Evolutionary conservation across 2,888 invertebrate species (phyloP).

Genomic region (Catocala fraxini): DNA sequence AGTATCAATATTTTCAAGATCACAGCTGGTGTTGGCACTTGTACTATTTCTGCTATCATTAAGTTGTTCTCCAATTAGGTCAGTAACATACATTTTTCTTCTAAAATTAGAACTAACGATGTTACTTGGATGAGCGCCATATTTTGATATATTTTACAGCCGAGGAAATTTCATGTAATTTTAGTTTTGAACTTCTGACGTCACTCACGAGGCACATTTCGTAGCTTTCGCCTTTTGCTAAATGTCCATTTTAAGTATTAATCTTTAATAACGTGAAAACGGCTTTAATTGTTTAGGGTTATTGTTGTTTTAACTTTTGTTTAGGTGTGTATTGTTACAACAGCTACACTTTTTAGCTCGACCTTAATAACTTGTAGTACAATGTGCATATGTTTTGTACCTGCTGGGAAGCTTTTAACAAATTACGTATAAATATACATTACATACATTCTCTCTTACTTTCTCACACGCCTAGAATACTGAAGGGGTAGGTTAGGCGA

Average conservation of each 20-base stretch:
- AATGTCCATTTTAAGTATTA: neutral
- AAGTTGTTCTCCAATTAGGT: constrained; percentile 10
- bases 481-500: no score
- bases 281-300: no score
- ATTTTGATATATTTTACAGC: constrained; percentile 28
- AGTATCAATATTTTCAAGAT: neutral
- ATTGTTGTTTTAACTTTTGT: no score
- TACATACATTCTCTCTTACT: no score
- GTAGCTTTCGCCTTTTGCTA: neutral
- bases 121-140: constrained; percentile 31
- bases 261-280: no score
- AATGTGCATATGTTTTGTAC: no score
- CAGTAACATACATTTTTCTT: constrained; percentile 22
- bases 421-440: no score
- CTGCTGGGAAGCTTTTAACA: no score
- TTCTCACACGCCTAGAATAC: no score
- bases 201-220: constrained; percentile 21
- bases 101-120: constrained; percentile 26
- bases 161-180: constrained; percentile 13
- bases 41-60: constrained; percentile 11
- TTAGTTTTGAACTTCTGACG: constrained; percentile 31
- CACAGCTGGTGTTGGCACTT: neutral
- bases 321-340: no score
- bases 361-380: no score
- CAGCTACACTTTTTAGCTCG: no score